Percentiles rank a stretch among this genome's conserved stretches.
Conservation (phyloP, 1,140 invertebrate genomes). For the Cydia splendana region DNA sequence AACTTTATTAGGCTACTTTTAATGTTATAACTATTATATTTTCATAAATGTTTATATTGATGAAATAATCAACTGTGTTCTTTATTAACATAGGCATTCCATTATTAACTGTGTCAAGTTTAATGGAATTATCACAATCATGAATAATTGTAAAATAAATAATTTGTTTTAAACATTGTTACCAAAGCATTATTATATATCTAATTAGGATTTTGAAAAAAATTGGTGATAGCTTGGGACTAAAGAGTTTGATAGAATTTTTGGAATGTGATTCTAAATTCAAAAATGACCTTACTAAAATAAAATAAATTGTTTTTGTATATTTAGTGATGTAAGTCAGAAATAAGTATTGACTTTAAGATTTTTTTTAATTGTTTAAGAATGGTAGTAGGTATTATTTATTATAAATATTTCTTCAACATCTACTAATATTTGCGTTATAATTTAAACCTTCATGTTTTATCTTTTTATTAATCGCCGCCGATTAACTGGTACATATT, state of each 20-base stretch:
- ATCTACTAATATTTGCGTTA: background rate
- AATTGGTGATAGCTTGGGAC: constrained; percentile 22
- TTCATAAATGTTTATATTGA: constrained; percentile 14
- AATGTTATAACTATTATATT: constrained; percentile 30
- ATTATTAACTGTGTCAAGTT: background rate
- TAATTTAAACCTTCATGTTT: background rate
- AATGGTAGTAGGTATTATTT: background rate
- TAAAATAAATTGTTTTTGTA: constrained; percentile 23
- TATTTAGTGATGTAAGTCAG: constrained; percentile 32
- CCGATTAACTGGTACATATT: no score
- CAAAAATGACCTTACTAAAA: constrained; percentile 25
- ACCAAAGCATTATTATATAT: constrained; percentile 18
- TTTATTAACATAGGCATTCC: constrained; percentile 21
- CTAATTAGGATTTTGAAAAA: background rate
- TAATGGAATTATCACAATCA: constrained; percentile 8
- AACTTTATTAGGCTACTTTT: constrained; percentile 23
- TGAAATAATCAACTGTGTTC: background rate
- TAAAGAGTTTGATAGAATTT: constrained; percentile 29
- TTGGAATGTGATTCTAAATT: constrained; percentile 27
- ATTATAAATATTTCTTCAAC: background rate
- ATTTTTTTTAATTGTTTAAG: background rate
- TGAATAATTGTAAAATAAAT: background rate
- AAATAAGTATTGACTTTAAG: background rate
- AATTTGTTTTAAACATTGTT: constrained; percentile 2
- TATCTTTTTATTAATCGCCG: no score